These are phyloP conservation scores for Osmerus eperlanus DNA, from an alignment of 2,113 vertebrate species.

Conservation along the genomic window DNA sequence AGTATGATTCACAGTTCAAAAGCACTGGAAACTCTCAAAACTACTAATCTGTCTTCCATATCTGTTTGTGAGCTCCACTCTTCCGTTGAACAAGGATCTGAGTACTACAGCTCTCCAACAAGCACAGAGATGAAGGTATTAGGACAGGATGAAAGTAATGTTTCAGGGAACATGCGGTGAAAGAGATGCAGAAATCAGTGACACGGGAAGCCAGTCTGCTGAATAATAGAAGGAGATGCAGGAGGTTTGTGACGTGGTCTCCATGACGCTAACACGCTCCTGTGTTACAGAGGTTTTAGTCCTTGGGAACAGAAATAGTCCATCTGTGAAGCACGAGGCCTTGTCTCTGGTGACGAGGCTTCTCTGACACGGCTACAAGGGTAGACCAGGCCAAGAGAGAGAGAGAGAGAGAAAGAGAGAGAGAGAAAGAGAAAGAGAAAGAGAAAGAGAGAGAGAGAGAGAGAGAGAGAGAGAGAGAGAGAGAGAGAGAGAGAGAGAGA, in stretches of 20 bases:
- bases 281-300: conserved; percentile 36
- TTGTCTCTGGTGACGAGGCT: neutral
- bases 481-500: conserved; percentile 6
- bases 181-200: conserved; percentile 52
- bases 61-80: too few relatives aligned
- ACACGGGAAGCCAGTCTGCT: conserved; percentile 35
- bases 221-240: conserved; percentile 53
- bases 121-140: too few relatives aligned
- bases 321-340: conserved; percentile 33
- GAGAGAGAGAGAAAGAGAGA: conserved; percentile 7
- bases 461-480: neutral
- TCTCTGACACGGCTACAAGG: neutral
- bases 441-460: conserved; percentile 44
- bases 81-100: too few relatives aligned
- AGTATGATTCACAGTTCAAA: too few relatives aligned
- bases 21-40: too few relatives aligned
- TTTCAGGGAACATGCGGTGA: neutral
- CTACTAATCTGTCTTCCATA: too few relatives aligned
- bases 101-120: too few relatives aligned
- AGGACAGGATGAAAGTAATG: too few relatives aligned
- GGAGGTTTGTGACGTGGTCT: conserved; percentile 13
- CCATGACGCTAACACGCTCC: conserved; percentile 38
- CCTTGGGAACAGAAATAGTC: conserved; percentile 46
- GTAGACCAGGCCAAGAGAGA: neutral
- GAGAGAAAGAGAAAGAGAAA: conserved; percentile 8